Base-by-base conservation (phyloP, 2,888 invertebrate species). In the Monoplex corrugatus region DNA sequence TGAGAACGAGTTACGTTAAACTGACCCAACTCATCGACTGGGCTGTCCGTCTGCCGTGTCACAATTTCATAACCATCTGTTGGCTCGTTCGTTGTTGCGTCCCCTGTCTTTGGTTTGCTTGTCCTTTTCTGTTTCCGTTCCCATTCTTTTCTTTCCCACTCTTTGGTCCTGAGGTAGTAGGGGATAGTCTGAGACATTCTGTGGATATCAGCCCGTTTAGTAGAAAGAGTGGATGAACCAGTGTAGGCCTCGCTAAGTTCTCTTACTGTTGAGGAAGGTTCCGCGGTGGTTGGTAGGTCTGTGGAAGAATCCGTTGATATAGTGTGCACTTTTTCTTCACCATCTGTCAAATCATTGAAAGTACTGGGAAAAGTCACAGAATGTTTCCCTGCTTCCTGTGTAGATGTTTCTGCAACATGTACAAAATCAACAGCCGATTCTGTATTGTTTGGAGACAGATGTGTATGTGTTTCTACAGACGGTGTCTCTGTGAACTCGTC, bases 81-180 rank as follows among this genome's bases (percentile, higher is more conserved):
- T 35, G n/a, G n/a, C n/a, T 16, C 16, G 23, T 75, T 6, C 28
- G 78, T 43, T 40, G 28, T 43, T 23, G 16, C 35, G 5, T n/a
- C 16, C 19, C 16, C 38, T 32, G 75, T 35, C 38, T 2, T 10
- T 40, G 5, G 40, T 43, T 28, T 80, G 43, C 0, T 43, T 10
- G 43, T 5, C 43, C 6, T 68, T 5, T 68, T 43, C 13, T 23
- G 85, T 19, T 68, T 86, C 86, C 43, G 16, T 43, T 68, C 86
- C 86, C 40, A n/a, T 13, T 86, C 86, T 38, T 40, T 2, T 32
- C 86, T 86, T 43, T 86, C 86, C 86, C 86, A 86, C 35, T 63
- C 86, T 35, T 86, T 86, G n/a, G 86, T 86, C 43, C 86, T n/a
- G 43, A 40, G 57, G 68, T 86, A 16, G 86, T 86, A 86, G 13